Evolutionary conservation across 2,113 vertebrate genomes (phyloP), one percentile per base, ranked within the genome.

Genomic region (Megalops atlanticus): DNA sequence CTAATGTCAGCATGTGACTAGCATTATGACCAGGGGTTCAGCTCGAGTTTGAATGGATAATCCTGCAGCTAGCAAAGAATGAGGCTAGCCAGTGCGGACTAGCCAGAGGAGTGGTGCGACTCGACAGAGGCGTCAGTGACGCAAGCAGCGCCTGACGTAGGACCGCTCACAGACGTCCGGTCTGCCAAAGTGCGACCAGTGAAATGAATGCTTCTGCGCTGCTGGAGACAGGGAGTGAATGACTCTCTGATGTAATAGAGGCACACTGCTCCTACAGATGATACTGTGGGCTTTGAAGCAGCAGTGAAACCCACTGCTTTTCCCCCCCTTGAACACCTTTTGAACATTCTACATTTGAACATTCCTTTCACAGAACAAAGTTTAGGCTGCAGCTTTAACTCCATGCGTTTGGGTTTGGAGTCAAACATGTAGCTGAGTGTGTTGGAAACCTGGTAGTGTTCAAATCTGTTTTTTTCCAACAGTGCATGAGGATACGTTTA

Each of bases 211-310:
- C 58, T 64, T 8, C 58, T 31, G 4, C 58, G 12, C 58, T 64
- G 58, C 58, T 11, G 58, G 58, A 64, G 58, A 31, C 58, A 8
- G 58, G n/a, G 58, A 31, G n/a, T 75, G 31, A 43, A 38, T 75
- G 24, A 75, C 40, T 43, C 38, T 41, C 36, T 35, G 69, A 71
- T 71, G 69, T 71, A 71, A 71, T 33, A 36, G 74, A 75, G 43
- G 12, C 27, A 16, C 73, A 2, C 35, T 36, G 43, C n/a, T 6
- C 11, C 43, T 75, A 40, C 12, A 75, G 39, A 0, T 12, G 18
- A 27, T 31, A 3, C n/a, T 45, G 12, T 45, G 41, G 41, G 40
- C n/a, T 31, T 64, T 31, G 0, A 64, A 64, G 8, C 31, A 10
- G 7, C 7, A 8, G 24, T 4, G 49, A 21, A 54, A n/a, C n/a